Percentiles rank a stretch among this genome's conserved stretches.
Conservation (phyloP, 2,797 vertebrate genomes). For the Platyrinchus mystaceus region DNA sequence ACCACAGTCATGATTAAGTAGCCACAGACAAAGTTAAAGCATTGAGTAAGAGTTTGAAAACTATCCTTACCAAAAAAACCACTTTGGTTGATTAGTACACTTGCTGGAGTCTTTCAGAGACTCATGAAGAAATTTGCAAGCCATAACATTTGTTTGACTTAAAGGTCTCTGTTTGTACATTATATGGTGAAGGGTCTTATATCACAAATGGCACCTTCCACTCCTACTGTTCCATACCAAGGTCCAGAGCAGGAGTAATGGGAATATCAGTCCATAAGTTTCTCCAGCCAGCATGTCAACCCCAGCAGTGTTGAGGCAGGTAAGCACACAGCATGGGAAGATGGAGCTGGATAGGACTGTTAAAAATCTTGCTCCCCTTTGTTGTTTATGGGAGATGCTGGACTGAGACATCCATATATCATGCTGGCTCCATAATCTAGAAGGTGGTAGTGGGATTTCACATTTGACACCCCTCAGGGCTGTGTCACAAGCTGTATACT, state of each 20-base stretch:
- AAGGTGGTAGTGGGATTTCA: background rate
- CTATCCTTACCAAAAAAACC: background rate
- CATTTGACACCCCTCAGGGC: background rate
- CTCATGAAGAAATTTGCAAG: background rate
- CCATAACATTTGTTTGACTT: background rate
- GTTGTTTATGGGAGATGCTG: background rate
- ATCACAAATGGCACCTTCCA: background rate
- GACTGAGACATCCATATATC: background rate
- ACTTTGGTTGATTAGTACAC: background rate
- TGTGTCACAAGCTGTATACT: background rate
- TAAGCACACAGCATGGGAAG: background rate
- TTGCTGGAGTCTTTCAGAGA: background rate
- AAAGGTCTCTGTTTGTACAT: background rate
- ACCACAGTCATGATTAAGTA: background rate
- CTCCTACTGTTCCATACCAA: background rate
- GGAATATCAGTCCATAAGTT: accelerated
- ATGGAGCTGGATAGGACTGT: background rate
- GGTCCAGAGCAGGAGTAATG: background rate
- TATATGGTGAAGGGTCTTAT: background rate
- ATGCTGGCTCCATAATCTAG: background rate
- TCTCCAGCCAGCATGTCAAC: background rate
- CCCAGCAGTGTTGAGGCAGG: background rate
- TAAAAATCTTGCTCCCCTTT: background rate
- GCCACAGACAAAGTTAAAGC: background rate
- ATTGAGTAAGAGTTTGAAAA: background rate